phyloP scores from a whole-genome alignment of 2,113 vertebrate species.

The Oceanites oceanicus region DNA sequence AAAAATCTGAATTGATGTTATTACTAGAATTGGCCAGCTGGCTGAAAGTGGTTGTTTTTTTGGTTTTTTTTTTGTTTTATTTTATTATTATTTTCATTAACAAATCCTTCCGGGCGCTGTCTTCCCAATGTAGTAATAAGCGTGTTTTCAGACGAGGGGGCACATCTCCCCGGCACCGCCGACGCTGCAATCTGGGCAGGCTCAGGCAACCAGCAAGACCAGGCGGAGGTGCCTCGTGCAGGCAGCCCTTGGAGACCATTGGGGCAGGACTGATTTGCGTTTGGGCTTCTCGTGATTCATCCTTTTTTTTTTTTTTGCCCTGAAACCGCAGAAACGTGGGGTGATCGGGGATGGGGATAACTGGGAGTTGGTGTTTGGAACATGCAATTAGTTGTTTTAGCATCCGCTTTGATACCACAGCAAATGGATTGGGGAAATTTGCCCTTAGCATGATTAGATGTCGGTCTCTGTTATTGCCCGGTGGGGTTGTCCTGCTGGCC shows the following conservation, averaged over 20 bases:
- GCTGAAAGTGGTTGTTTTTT: background rate
- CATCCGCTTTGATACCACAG: background rate
- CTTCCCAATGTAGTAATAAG: conserved; percentile 1
- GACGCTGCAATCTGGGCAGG: background rate
- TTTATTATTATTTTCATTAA: background rate
- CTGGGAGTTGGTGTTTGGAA: background rate
- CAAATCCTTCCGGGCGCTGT: background rate
- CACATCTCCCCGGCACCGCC: background rate
- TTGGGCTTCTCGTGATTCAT: background rate
- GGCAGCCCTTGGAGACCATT: background rate
- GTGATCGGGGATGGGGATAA: rapidly evolving
- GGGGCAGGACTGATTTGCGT: rapidly evolving
- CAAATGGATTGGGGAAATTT: background rate
- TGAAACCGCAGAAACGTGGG: background rate
- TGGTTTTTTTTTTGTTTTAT: background rate
- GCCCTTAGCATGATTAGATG: background rate
- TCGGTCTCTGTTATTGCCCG: background rate
- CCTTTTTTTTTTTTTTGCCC: background rate
- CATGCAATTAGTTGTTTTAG: background rate
- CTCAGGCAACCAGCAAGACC: background rate
- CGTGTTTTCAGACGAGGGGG: background rate
- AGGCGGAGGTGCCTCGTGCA: background rate
- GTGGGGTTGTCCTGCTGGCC: background rate
- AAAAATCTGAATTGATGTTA: background rate
- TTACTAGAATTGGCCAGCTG: conserved; percentile 2